These are phyloP conservation scores for Pseudorhombus dupliciocellatus DNA, from an alignment of 2,113 vertebrate species.

Conservation along the genomic window DNA sequence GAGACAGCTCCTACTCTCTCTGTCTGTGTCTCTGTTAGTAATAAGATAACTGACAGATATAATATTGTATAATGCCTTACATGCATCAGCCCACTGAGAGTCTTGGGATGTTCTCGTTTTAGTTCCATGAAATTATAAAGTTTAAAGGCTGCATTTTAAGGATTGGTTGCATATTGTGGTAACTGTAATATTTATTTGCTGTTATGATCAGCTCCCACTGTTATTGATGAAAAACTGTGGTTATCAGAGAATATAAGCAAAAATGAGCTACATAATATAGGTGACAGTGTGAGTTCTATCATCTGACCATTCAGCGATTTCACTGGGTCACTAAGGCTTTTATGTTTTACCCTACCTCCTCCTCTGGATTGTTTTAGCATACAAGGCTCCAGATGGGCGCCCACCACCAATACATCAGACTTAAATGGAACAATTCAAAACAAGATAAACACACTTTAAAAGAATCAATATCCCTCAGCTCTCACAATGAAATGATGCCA, in stretches of 20 bases:
- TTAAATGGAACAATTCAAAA: conserved; percentile 35
- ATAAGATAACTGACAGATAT: not conserved
- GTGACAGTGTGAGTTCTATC: conserved; percentile 4
- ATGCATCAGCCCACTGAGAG: not conserved
- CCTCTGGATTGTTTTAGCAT: conserved; percentile 10
- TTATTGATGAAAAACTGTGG: not conserved
- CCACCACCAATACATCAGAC: conserved; percentile 29
- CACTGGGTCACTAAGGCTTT: conserved; percentile 19
- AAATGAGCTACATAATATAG: not conserved
- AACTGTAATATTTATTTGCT: not conserved
- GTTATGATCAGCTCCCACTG: not conserved
- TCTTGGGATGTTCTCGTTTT: not conserved
- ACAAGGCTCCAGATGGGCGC: conserved; percentile 36
- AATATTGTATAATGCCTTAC: not conserved
- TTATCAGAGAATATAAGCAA: not conserved
- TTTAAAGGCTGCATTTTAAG: not conserved
- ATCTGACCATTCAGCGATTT: conserved; percentile 1
- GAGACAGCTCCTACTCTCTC: conserved; percentile 44
- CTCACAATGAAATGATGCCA: conserved; percentile 37
- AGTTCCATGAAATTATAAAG: not conserved
- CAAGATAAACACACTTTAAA: conserved; percentile 53
- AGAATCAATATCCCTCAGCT: conserved; percentile 72
- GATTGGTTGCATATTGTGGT: not conserved
- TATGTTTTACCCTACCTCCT: not conserved
- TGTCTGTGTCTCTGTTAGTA: not conserved